A percentile compares a stretch with the other conserved stretches of the same genome.
Evolutionary conservation across 2,797 vertebrate genomes (phyloP).

Genomic region (Malurus leucopterus): DNA sequence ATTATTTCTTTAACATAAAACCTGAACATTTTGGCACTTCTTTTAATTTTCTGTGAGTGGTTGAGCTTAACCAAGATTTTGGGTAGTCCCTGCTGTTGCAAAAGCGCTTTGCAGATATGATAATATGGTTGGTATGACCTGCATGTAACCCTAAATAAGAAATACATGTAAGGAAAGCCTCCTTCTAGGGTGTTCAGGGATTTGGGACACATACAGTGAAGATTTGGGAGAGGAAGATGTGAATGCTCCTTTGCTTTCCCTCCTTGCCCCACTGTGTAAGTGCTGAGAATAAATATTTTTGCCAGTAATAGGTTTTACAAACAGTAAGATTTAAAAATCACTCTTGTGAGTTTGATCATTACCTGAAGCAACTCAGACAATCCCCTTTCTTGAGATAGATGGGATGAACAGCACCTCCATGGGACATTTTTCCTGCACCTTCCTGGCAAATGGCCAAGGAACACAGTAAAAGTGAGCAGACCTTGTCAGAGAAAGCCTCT

Average conservation of each 20-base stretch:
- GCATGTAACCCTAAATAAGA: background rate
- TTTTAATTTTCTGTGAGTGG: background rate
- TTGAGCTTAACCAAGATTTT: background rate
- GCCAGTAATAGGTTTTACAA: background rate
- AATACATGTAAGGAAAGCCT: background rate
- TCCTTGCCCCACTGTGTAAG: fast-evolving
- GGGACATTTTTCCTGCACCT: background rate
- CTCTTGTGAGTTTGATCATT: background rate
- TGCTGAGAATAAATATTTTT: background rate
- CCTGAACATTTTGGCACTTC: background rate
- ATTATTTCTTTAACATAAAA: background rate
- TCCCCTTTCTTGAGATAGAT: background rate
- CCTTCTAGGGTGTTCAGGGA: background rate
- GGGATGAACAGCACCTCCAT: background rate
- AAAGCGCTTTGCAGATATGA: background rate
- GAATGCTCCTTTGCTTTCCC: background rate
- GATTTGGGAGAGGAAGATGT: background rate
- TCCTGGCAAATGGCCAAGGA: background rate
- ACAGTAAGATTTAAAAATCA: background rate
- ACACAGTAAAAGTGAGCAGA: background rate
- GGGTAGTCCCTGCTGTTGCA: background rate
- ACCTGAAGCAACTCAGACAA: background rate
- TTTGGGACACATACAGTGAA: background rate
- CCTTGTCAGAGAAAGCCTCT: background rate
- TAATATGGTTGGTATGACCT: background rate